Conservation (phyloP, 1,140 invertebrate genomes). For the Plectrocnemia conspersa region DNA sequence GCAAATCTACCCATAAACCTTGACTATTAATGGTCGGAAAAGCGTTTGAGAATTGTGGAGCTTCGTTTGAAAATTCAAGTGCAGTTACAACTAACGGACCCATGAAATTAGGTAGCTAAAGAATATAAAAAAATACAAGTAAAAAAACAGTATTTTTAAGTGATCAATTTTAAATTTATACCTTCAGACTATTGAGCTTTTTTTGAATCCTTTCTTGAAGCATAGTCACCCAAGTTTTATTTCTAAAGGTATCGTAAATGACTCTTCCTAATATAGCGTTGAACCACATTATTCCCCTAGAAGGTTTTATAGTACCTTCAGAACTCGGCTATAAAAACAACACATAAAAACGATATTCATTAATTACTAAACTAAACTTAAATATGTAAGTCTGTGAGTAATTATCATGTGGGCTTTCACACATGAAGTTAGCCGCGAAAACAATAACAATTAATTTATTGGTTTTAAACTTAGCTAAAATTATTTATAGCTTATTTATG, state of each 20-base stretch:
- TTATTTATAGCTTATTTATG: too few relatives aligned
- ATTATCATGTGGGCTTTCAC: too few relatives aligned
- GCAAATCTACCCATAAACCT: slow-evolving; percentile 90
- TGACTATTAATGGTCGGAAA: slow-evolving; percentile 75
- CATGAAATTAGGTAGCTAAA: slow-evolving; percentile 49
- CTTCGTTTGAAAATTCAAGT: slow-evolving; percentile 43
- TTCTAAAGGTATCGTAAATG: slow-evolving; percentile 47
- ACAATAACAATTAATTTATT: too few relatives aligned
- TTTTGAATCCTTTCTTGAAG: slow-evolving; percentile 48
- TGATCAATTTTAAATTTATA: slow-evolving; percentile 22
- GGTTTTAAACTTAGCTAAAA: too few relatives aligned
- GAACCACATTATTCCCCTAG: slow-evolving; percentile 49
- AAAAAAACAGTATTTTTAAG: background rate
- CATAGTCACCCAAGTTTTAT: slow-evolving; percentile 40
- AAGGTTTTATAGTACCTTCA: too few relatives aligned
- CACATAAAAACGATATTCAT: too few relatives aligned
- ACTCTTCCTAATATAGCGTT: slow-evolving; percentile 46
- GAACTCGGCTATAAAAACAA: too few relatives aligned
- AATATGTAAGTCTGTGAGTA: too few relatives aligned
- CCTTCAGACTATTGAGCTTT: slow-evolving; percentile 49
- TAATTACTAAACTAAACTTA: too few relatives aligned
- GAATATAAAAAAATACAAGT: background rate
- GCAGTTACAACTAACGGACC: slow-evolving; percentile 44
- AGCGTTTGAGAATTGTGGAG: slow-evolving; percentile 70
- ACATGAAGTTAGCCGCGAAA: too few relatives aligned